Evolutionary conservation across 2,113 vertebrate species (phyloP).

Genomic region (Octodon degus): DNA sequence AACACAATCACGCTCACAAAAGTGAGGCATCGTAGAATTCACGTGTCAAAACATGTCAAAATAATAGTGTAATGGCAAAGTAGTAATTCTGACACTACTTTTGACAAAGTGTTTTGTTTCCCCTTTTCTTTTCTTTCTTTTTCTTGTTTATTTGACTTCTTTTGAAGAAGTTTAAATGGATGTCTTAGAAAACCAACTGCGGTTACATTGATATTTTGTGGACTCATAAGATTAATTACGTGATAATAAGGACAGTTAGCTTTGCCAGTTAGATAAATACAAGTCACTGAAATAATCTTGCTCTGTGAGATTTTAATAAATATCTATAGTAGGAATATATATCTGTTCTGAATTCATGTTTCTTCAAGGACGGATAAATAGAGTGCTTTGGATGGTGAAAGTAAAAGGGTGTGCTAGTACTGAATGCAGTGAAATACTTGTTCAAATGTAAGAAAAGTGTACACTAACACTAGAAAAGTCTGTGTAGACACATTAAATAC

Average conservation of each 20-base stretch:
- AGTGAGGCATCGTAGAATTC: neutral
- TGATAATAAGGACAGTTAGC: neutral
- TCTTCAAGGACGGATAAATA: neutral
- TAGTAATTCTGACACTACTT: neutral
- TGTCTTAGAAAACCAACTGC: neutral
- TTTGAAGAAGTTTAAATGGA: neutral
- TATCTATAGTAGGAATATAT: conserved; percentile 7
- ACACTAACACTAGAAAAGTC: neutral
- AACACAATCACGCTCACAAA: neutral
- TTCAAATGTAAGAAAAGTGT: neutral
- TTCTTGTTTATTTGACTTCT: neutral
- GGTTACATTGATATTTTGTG: neutral
- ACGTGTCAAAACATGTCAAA: neutral
- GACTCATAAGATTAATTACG: neutral
- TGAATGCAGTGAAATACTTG: neutral
- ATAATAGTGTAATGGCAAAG: neutral
- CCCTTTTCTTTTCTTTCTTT: neutral
- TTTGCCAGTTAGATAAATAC: conserved; percentile 4
- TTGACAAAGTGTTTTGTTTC: neutral
- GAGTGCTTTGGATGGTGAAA: neutral
- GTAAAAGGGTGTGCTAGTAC: neutral
- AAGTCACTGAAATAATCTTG: conserved; percentile 2
- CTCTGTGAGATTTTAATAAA: conserved; percentile 31
- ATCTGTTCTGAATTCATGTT: conserved; percentile 33
- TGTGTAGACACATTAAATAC: neutral